A percentile compares a stretch with the other conserved stretches of the same genome.
Evolutionary conservation across 2,797 vertebrate species (phyloP).

Genomic region (Rallus crepitans): DNA sequence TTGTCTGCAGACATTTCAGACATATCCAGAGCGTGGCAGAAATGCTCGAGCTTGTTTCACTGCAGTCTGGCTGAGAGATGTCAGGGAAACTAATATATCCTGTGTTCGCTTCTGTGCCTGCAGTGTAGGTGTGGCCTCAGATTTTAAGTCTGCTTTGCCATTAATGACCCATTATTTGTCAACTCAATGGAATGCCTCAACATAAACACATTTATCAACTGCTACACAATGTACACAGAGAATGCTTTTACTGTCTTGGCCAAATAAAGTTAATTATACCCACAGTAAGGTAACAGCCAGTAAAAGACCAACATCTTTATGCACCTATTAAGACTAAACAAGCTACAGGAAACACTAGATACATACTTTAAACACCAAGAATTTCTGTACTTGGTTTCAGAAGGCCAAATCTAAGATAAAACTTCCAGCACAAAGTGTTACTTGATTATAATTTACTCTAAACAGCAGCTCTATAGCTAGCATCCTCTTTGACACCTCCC

Average conservation of each 20-base stretch:
- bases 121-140: not conserved
- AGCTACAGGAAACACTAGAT: not conserved
- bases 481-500: not conserved
- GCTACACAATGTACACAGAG: not conserved
- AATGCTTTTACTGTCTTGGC: not conserved
- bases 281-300: not conserved
- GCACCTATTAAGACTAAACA: not conserved
- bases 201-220: not conserved
- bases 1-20: not conserved
- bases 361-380: not conserved
- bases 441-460: not conserved
- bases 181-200: not conserved
- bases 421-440: not conserved
- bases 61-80: not conserved
- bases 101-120: not conserved
- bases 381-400: not conserved
- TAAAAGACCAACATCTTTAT: not conserved
- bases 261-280: not conserved
- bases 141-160: not conserved
- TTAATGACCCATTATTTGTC: not conserved
- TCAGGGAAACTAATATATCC: not conserved
- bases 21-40: not conserved
- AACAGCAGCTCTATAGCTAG: not conserved
- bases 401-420: not conserved
- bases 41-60: not conserved